Conservation (phyloP, 2,113 vertebrate species). For the Pagrus major region DNA sequence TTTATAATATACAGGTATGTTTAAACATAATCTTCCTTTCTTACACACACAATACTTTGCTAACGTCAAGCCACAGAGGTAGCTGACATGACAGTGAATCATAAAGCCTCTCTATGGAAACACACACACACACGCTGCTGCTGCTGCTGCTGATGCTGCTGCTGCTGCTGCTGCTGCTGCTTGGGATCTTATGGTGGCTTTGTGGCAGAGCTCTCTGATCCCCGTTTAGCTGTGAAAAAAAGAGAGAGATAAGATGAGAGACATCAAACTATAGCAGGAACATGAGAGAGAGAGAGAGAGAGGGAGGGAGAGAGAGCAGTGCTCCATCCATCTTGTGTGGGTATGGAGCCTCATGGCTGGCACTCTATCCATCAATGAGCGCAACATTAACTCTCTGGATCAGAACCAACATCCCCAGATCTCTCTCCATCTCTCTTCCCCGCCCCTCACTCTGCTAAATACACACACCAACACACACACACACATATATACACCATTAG, state of each 20-base stretch:
- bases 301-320: constrained; percentile 31
- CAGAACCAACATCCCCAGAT: constrained; percentile 83
- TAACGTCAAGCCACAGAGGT: not conserved
- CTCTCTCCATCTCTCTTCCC: constrained; percentile 81
- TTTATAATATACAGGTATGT: not conserved
- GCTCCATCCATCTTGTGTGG: constrained; percentile 81
- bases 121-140: not conserved
- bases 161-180: constrained; percentile 6
- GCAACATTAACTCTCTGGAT: constrained; percentile 87
- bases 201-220: constrained; percentile 65
- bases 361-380: constrained; percentile 84
- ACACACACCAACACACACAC: constrained; percentile 66
- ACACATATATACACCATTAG: constrained; percentile 55
- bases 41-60: not conserved
- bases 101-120: constrained; percentile 8
- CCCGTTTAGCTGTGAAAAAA: constrained; percentile 59
- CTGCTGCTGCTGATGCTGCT: constrained; percentile 8
- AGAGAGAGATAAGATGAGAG: constrained; percentile 56
- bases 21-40: not conserved
- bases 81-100: not conserved
- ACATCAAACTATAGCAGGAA: constrained; percentile 58
- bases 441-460: constrained; percentile 72
- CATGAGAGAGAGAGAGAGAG: constrained; percentile 8
- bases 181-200: constrained; percentile 49
- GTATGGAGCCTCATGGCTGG: constrained; percentile 78